phyloP scores from a whole-genome alignment of 1,140 invertebrate genomes.

The Lysiphlebus fabarum region DNA sequence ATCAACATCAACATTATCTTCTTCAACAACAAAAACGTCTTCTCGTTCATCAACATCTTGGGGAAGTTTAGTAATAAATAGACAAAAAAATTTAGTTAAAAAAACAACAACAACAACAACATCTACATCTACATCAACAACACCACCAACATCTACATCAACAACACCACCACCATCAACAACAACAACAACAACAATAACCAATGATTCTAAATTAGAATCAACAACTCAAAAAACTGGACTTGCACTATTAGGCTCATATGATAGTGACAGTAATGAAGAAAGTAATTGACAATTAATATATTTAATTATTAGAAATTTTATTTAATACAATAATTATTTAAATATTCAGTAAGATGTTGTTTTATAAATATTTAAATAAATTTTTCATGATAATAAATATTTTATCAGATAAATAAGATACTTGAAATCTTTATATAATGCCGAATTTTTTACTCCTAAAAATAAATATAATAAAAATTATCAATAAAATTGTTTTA shows the following conservation, averaged over 20 bases:
- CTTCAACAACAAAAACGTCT: background rate
- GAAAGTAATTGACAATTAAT: slow-evolving; percentile 35
- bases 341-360: slow-evolving; percentile 28
- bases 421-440: slow-evolving; percentile 43
- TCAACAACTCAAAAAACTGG: slow-evolving; percentile 40
- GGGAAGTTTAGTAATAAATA: no score
- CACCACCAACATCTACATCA: no score
- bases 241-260: slow-evolving; percentile 66
- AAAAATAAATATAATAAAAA: slow-evolving; percentile 39
- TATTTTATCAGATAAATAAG: slow-evolving; percentile 11
- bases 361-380: no score
- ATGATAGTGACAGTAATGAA: slow-evolving; percentile 64
- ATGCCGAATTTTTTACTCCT: slow-evolving; percentile 47
- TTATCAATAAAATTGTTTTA: slow-evolving; percentile 17
- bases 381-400: slow-evolving; percentile 4
- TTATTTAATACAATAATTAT: slow-evolving; percentile 31
- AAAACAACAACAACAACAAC: background rate
- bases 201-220: background rate
- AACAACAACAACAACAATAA: background rate
- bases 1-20: no score
- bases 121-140: no score
- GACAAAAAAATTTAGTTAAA: no score
- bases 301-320: slow-evolving; percentile 12
- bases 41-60: no score
- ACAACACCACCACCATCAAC: background rate